phyloP scores from a whole-genome alignment of 1,140 invertebrate species.

The Heliconius hewitsoni region DNA sequence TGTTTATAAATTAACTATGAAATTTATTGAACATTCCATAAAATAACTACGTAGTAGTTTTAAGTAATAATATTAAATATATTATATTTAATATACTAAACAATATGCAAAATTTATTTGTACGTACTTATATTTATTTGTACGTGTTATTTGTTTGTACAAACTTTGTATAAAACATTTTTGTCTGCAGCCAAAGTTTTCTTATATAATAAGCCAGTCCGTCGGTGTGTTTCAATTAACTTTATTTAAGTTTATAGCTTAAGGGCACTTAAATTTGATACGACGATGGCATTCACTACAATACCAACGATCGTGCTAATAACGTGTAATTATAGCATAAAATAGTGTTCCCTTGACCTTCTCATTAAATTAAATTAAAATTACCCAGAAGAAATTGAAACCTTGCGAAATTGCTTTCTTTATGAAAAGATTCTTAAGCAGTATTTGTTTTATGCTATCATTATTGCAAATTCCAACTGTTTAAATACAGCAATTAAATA shows the following conservation, averaged over 20 bases:
- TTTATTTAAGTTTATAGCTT: slow-evolving; percentile 27
- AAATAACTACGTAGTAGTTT: background rate
- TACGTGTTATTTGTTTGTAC: too few relatives aligned
- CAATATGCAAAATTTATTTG: too few relatives aligned
- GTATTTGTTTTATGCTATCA: slow-evolving; percentile 2
- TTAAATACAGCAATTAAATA: slow-evolving; percentile 24
- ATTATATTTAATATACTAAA: too few relatives aligned
- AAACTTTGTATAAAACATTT: too few relatives aligned
- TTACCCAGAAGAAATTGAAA: slow-evolving; percentile 1
- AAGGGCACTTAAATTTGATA: slow-evolving; percentile 20
- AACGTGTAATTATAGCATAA: slow-evolving; percentile 20
- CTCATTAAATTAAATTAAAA: slow-evolving; percentile 13
- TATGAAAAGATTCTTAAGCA: background rate
- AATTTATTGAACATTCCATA: background rate
- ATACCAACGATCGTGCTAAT: slow-evolving; percentile 16
- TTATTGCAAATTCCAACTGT: slow-evolving; percentile 24
- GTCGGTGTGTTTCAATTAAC: slow-evolving; percentile 26
- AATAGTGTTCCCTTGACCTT: background rate
- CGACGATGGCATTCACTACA: slow-evolving; percentile 8
- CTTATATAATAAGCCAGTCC: slow-evolving; percentile 21
- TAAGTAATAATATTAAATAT: too few relatives aligned
- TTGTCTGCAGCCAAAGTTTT: background rate
- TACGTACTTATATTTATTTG: too few relatives aligned
- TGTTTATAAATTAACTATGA: background rate
- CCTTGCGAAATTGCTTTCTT: background rate